phyloP scores from a whole-genome alignment of 92 coral and sea anemone species.

The Porites cylindrica region DNA sequence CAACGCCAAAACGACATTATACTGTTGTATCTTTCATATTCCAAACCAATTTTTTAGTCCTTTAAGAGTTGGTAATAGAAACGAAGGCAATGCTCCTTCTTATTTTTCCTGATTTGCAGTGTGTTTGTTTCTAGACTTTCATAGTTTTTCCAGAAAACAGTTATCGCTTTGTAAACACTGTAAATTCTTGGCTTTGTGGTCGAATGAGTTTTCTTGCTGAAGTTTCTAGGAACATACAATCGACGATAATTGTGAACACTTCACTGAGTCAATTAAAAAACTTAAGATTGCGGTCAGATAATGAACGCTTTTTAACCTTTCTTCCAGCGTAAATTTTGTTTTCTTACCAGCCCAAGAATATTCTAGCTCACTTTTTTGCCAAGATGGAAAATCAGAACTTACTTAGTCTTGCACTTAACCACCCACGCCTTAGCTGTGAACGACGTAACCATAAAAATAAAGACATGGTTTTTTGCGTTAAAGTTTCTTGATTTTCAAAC shows the following conservation, averaged over 20 bases:
- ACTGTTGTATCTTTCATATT: too few relatives aligned
- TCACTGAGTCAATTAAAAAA: neutral
- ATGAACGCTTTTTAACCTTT: neutral
- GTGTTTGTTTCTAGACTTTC: neutral
- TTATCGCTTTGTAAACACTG: neutral
- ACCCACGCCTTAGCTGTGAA: neutral
- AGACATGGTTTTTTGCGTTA: too few relatives aligned
- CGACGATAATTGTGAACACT: neutral
- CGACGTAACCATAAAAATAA: too few relatives aligned
- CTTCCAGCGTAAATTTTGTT: neutral
- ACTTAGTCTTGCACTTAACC: neutral
- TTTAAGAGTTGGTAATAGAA: too few relatives aligned
- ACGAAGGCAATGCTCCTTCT: neutral
- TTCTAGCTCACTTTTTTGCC: neutral
- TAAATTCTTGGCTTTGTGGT: neutral
- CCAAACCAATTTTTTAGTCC: too few relatives aligned
- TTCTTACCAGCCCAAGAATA: neutral
- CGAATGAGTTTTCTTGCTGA: neutral
- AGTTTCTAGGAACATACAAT: constrained; percentile 19
- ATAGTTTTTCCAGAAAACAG: neutral
- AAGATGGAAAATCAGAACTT: neutral
- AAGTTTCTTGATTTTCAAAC: too few relatives aligned
- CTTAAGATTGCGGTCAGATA: neutral
- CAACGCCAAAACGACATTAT: too few relatives aligned
- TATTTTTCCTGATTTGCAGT: neutral